Percentiles rank a stretch among this genome's conserved stretches.
Conservation (phyloP, 2,888 invertebrate genomes). For the Gasteruption jaculator region DNA sequence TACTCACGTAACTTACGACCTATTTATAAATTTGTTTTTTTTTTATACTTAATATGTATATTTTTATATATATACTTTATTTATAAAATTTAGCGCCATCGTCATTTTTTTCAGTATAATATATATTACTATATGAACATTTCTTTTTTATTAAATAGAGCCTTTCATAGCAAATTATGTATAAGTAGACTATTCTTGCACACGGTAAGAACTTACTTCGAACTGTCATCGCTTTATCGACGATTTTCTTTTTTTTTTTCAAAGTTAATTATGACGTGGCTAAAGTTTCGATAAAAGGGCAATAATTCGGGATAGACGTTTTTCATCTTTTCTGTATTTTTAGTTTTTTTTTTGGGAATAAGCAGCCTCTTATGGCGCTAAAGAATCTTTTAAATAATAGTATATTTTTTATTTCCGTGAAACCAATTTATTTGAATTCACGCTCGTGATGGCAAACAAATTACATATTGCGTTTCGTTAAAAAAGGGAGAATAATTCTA, state of each 20-base stretch:
- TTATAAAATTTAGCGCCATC: slow-evolving; percentile 39
- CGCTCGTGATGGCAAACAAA: too few relatives aligned
- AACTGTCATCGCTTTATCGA: slow-evolving; percentile 18
- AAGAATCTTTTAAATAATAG: too few relatives aligned
- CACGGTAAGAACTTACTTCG: slow-evolving; percentile 26
- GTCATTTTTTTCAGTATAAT: slow-evolving; percentile 28
- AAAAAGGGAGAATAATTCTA: too few relatives aligned
- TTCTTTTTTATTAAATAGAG: slow-evolving; percentile 44
- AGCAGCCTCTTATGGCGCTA: too few relatives aligned
- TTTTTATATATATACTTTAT: slow-evolving; percentile 25
- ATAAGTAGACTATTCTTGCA: slow-evolving; percentile 44
- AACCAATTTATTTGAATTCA: too few relatives aligned
- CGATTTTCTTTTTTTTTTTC: too few relatives aligned
- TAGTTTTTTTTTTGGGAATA: slow-evolving; percentile 2
- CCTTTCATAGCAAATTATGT: slow-evolving; percentile 42
- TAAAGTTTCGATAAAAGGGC: too few relatives aligned
- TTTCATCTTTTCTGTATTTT: too few relatives aligned
- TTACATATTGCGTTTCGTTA: too few relatives aligned
- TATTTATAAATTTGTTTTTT: slow-evolving; percentile 38
- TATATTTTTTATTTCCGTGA: too few relatives aligned
- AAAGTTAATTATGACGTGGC: too few relatives aligned
- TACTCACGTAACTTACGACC: slow-evolving; percentile 43
- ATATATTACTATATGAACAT: slow-evolving; percentile 40
- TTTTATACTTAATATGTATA: slow-evolving; percentile 27
- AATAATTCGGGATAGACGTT: too few relatives aligned